Base-by-base conservation (phyloP, 2,113 vertebrate genomes). In the Hemichromis elongatus region DNA sequence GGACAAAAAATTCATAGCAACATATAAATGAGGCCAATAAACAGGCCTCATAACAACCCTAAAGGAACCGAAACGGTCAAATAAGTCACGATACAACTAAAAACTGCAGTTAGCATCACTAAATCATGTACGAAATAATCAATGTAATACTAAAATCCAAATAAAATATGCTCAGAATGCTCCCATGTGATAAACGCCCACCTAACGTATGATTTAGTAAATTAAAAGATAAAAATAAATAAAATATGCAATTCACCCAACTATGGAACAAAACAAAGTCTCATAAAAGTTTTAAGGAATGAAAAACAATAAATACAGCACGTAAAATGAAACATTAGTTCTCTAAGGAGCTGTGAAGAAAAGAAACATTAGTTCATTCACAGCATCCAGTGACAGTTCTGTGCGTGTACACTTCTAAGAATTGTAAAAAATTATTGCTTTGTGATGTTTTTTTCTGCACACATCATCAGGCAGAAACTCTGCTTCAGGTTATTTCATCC, bases 401-500 rank as follows among this genome's bases (percentile, higher is more conserved):
- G 63, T 14, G 54, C 13, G 63, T 13, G 61, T 4, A 24, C 66
- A 11, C 21, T 6, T 7, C 7, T 24, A 28, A 26, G 3, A 50
- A 50, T 50, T 7, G 8, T 11, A 47, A 16, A 21, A 70, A 0
- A 12, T 5, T 70, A 70, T 70, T 47, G 16, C 42, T 50, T 75
- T 30, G 14, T 19, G 42, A 19, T 7, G 68, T 50, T 50, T n/a
- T 50, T n/a, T n/a, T 8, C 26, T 5, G 26, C 56, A 6, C 16
- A 85, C 80, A 80, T 82, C 77, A 88, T 55, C 54, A 92, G 70
- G 47, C 85, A 82, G 14, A 84, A 79, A 81, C 77, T 50, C 24
- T 26, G 5, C 77, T 54, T 81, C 79, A 7, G 84, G 40, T 90
- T 82, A 53, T 89, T 91, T 92, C 52, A 90, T 89, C 66, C 14